Conservation (phyloP, 2,888 invertebrate genomes). For the Aphrophora alni region DNA sequence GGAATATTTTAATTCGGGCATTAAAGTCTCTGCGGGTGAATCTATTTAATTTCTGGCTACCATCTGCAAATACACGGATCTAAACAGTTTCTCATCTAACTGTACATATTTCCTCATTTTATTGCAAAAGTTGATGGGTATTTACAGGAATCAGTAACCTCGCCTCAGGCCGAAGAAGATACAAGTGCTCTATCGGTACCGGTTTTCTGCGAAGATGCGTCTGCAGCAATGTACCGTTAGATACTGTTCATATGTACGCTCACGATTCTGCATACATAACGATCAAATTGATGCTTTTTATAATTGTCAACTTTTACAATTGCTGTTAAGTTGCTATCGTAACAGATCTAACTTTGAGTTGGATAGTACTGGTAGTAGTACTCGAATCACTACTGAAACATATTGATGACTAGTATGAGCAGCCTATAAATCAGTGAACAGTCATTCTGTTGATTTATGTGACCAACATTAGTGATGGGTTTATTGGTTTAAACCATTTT, state of each 20-base stretch:
- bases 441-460: neutral
- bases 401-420: too few species aligned
- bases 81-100: neutral
- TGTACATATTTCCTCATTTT: neutral
- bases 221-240: neutral
- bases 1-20: too few species aligned
- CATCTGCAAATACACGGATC: neutral
- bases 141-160: neutral
- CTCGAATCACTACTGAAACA: too few species aligned
- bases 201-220: neutral
- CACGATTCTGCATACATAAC: neutral
- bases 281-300: neutral
- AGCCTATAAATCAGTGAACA: neutral
- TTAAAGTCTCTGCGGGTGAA: too few species aligned
- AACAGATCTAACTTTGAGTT: neutral
- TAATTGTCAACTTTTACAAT: constrained; percentile 9
- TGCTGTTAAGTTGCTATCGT: neutral
- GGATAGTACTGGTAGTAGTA: too few species aligned
- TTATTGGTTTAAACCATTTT: neutral
- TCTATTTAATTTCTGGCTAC: neutral
- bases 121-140: neutral
- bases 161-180: neutral
- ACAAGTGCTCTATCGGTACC: neutral
- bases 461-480: neutral
- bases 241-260: neutral